phyloP scores from a whole-genome alignment of 64 coral and sea anemone genomes.

The Orbicella faveolata region DNA sequence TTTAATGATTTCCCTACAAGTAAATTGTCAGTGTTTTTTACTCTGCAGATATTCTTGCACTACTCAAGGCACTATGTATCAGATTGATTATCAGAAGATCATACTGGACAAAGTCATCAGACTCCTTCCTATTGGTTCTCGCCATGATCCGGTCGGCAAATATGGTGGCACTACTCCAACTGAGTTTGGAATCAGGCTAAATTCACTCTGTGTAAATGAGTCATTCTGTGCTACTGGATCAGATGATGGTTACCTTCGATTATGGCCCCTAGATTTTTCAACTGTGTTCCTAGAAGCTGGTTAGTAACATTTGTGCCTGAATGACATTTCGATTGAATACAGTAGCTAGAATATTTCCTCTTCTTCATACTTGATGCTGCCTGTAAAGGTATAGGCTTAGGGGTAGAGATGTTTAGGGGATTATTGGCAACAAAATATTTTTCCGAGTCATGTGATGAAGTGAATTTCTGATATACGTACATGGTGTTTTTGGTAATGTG shows the following conservation, averaged over 20 bases:
- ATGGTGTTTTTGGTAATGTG: too few relatives aligned
- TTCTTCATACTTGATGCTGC: too few relatives aligned
- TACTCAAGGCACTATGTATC: slow-evolving; percentile 73
- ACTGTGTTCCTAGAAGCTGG: slow-evolving; percentile 94
- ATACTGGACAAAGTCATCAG: slow-evolving; percentile 75
- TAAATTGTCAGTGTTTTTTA: neutral
- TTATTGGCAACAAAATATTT: too few relatives aligned
- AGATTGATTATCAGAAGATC: slow-evolving; percentile 85
- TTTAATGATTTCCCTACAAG: neutral
- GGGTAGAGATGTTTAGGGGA: too few relatives aligned
- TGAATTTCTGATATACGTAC: too few relatives aligned
- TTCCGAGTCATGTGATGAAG: too few relatives aligned
- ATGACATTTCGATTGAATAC: too few relatives aligned
- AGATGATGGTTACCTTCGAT: slow-evolving; percentile 86
- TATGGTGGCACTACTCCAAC: slow-evolving; percentile 65
- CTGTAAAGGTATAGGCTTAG: too few relatives aligned
- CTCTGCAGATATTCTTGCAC: slow-evolving; percentile 76
- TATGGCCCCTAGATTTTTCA: slow-evolving; percentile 90
- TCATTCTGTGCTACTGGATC: slow-evolving; percentile 95
- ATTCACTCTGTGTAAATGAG: slow-evolving; percentile 89
- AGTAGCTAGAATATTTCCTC: too few relatives aligned
- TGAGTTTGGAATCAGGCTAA: slow-evolving; percentile 78
- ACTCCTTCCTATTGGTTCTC: slow-evolving; percentile 79
- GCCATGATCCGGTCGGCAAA: slow-evolving; percentile 52
- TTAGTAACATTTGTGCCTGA: neutral